Evolutionary conservation across 1,140 invertebrate species (phyloP), one percentile per base, ranked within the genome.

Genomic region (Hormaphis cornu): DNA sequence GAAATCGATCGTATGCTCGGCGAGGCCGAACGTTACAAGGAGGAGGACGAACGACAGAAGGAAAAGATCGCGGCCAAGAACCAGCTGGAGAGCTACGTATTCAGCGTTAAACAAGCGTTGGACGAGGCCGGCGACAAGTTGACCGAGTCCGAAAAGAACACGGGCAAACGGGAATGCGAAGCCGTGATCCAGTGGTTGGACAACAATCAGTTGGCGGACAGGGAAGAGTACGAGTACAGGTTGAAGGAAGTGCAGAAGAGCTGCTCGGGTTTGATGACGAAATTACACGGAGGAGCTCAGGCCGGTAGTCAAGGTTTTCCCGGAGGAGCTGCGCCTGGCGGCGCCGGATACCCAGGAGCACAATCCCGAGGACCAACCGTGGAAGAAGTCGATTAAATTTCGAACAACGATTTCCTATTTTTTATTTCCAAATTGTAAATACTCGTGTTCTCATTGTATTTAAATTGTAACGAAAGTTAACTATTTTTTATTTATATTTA

Each of bases 261-360:
- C 4, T 90, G 87, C 71, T 80, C 83, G 37, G 87, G 88, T 0
- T 82, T 89, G 44, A 90, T 91, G 85, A 82, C 85, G 73, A 90
- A 90, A 75, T 74, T 91, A 9, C 88, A 90, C 73, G 74, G 69
- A 63, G 75, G 33, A 44, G 8, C 8, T 8, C 84, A 84, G 61
- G 81, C 75, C 44, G 79, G 78, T 16, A 75, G 77, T 52, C 77
- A 77, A 70, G 86, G 85, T 63, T n/a, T n/a, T n/a, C 83, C 80
- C 75, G 85, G 85, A 66, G 40, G 52, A 12, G 14, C 14, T 16
- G 22, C n/a, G 35, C 14, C 35, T 8, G 10, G 18, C 12, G 5
- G 35, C 35, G 7, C 7, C 14, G 35, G 35, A 8, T 37, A 8
- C 14, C 35, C 35, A 44, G 54, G 26, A 9, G 54, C 40, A 6